phyloP scores from a whole-genome alignment of 2,888 invertebrate genomes.

The Gastrophysa polygoni region DNA sequence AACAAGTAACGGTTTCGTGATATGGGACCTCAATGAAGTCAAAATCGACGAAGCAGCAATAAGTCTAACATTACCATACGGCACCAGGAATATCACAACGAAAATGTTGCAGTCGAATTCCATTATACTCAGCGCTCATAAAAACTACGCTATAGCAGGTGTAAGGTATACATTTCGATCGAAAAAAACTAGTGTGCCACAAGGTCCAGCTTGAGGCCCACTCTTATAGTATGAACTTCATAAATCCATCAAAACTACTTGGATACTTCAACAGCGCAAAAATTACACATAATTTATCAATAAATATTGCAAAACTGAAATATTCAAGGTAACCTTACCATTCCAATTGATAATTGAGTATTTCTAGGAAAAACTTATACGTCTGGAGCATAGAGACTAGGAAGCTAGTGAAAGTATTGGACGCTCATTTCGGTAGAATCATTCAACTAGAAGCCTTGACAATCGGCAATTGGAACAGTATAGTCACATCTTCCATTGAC shows the following conservation, averaged over 20 bases:
- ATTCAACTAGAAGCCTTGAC: constrained; percentile 89
- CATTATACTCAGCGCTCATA: constrained; percentile 87
- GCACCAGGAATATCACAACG: constrained; percentile 91
- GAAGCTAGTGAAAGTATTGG: constrained; percentile 87
- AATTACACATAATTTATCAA: too few species aligned
- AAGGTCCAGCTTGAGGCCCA: background rate
- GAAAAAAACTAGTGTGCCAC: background rate
- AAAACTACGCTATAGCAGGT: constrained; percentile 93
- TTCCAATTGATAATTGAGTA: background rate
- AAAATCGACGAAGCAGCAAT: constrained; percentile 63
- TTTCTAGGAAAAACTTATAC: constrained; percentile 78
- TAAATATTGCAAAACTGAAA: too few species aligned
- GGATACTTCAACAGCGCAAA: too few species aligned
- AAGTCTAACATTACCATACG: constrained; percentile 77
- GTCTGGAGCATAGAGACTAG: constrained; percentile 88
- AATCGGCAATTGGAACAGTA: constrained; percentile 88
- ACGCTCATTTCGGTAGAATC: constrained; percentile 96
- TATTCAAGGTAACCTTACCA: too few species aligned
- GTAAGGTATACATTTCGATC: constrained; percentile 68
- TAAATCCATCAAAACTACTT: too few species aligned
- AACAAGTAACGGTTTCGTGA: constrained; percentile 81
- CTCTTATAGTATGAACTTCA: too few species aligned
- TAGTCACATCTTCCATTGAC: constrained; percentile 97
- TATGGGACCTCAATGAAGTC: constrained; percentile 76
- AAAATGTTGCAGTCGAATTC: constrained; percentile 90